Conservation (phyloP, 2,113 vertebrate species). For the Aix galericulata region DNA sequence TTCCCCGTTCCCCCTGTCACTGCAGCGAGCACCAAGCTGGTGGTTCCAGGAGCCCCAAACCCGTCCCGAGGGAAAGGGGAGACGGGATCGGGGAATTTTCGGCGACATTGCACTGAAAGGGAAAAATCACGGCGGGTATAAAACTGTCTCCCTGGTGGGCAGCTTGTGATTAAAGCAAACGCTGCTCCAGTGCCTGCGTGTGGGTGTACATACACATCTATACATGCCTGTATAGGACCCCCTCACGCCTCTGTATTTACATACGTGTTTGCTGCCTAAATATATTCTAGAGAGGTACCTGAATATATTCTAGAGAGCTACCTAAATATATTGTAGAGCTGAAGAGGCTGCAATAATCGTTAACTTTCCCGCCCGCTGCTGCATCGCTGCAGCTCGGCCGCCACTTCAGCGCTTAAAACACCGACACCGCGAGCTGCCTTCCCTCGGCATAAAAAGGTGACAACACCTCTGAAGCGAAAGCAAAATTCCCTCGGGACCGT, state of each 20-base stretch:
- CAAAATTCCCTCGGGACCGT: not conserved
- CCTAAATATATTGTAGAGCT: not conserved
- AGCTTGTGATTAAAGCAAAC: not conserved
- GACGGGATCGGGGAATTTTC: not conserved
- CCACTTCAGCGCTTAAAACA: not conserved
- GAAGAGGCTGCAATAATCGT: not conserved
- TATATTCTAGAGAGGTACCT: not conserved
- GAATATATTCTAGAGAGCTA: no score
- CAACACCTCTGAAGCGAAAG: not conserved
- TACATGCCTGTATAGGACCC: no score
- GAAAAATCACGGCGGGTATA: not conserved
- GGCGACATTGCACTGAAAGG: not conserved
- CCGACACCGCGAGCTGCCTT: not conserved
- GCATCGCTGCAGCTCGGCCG: not conserved
- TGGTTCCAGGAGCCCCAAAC: not conserved
- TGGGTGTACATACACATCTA: no score
- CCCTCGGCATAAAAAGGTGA: not conserved
- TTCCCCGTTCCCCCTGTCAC: not conserved
- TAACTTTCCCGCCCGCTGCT: not conserved
- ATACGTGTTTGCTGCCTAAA: not conserved
- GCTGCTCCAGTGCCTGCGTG: no score
- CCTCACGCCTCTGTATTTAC: not conserved
- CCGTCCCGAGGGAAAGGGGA: not conserved
- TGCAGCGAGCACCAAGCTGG: not conserved
- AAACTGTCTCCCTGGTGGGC: not conserved